phyloP scores from a whole-genome alignment of 1,140 invertebrate genomes.

The Luehdorfia chinensis region DNA sequence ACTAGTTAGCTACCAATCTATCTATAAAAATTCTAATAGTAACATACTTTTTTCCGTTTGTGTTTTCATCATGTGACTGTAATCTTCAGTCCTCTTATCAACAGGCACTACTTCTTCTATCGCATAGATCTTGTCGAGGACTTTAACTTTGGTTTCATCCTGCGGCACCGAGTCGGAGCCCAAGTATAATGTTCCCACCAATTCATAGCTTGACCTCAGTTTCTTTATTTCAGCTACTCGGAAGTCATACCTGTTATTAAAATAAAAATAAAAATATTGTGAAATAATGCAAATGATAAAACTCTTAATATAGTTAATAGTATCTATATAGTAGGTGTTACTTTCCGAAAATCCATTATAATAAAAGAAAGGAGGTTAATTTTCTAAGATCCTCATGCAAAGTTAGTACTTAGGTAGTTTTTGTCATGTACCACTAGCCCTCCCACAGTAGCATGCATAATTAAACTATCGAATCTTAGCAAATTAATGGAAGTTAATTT shows the following conservation, averaged over 20 bases:
- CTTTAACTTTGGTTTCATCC: slow-evolving; percentile 78
- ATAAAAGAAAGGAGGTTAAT: no score
- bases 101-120: slow-evolving; percentile 78
- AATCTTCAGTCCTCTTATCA: slow-evolving; percentile 48
- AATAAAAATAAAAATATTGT: slow-evolving; percentile 2
- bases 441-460: no score
- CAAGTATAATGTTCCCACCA: slow-evolving; percentile 70
- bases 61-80: slow-evolving; percentile 41
- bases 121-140: slow-evolving; percentile 80
- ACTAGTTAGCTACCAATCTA: no score
- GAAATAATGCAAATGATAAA: no score
- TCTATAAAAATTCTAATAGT: no score
- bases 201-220: slow-evolving; percentile 40
- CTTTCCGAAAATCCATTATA: no score
- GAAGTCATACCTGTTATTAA: slow-evolving; percentile 76
- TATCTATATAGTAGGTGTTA: no score
- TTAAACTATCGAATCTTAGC: no score
- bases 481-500: no score
- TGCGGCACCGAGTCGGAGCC: slow-evolving; percentile 63
- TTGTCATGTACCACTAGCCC: not conserved
- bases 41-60: slow-evolving; percentile 57
- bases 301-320: no score
- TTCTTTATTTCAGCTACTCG: slow-evolving; percentile 67
- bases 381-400: no score
- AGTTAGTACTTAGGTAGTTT: not conserved